These are phyloP conservation scores for Eutolmus rufibarbis DNA, from an alignment of 2,888 invertebrate genomes.

Conservation along the genomic window DNA sequence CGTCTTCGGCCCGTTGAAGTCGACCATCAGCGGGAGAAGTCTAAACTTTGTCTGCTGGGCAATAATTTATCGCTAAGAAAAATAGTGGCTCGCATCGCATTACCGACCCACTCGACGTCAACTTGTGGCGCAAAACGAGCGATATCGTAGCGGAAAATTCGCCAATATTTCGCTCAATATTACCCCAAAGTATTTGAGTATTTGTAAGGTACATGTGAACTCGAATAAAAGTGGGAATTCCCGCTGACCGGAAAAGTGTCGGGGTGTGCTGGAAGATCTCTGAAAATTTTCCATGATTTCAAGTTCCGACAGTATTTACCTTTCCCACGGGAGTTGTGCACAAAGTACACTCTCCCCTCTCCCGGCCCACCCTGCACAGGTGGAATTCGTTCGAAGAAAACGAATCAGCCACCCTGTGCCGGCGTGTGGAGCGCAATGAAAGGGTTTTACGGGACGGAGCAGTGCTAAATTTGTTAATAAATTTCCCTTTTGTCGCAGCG, in stretches of 20 bases:
- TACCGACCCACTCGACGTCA: neutral
- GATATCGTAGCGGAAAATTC: neutral
- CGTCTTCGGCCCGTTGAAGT: neutral
- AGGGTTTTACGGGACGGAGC: neutral
- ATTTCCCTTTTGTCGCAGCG: constrained; percentile 17
- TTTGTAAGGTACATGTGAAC: neutral
- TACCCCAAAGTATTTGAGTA: neutral
- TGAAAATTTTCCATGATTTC: neutral
- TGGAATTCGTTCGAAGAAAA: neutral
- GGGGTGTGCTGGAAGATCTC: neutral
- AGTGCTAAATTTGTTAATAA: constrained; percentile 25
- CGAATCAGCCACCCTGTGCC: neutral
- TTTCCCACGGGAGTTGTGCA: neutral
- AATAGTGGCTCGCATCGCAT: neutral
- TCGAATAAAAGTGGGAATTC: neutral
- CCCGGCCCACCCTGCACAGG: neutral
- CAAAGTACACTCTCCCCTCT: neutral
- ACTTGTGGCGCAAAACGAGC: neutral
- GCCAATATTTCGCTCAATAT: neutral
- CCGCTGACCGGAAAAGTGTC: neutral
- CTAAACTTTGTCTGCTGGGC: neutral
- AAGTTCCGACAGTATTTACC: neutral
- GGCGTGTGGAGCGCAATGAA: neutral
- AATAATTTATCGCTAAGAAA: constrained; percentile 15
- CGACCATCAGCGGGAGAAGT: neutral